These are phyloP conservation scores for Ellobius talpinus DNA, from an alignment of 2,113 vertebrate genomes.

Conservation along the genomic window DNA sequence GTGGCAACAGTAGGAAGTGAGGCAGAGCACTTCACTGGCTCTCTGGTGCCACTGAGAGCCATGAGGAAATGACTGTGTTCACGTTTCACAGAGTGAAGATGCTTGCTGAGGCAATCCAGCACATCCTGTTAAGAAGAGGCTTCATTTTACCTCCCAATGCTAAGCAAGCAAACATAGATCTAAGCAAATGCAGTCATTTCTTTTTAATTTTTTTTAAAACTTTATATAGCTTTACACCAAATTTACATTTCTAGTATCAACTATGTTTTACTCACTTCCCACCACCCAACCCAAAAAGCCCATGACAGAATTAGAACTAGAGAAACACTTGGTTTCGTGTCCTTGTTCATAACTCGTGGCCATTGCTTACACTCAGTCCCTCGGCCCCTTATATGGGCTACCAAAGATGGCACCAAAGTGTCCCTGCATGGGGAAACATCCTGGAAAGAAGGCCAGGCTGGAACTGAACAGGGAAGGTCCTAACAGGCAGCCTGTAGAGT, in stretches of 20 bases:
- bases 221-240: background rate
- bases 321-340: background rate
- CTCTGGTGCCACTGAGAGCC: background rate
- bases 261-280: background rate
- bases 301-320: background rate
- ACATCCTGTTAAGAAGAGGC: background rate
- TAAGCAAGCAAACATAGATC: background rate
- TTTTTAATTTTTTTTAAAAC: background rate
- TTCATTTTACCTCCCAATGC: background rate
- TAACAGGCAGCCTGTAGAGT: rapidly evolving
- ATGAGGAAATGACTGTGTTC: background rate
- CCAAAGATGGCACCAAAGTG: background rate
- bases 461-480: background rate
- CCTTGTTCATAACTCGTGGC: background rate
- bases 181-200: background rate
- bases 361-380: no score
- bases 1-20: background rate
- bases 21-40: background rate
- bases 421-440: no score
- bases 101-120: background rate
- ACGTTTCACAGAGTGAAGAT: background rate
- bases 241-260: background rate
- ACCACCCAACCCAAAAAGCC: background rate
- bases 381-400: background rate
- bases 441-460: background rate